Evolutionary conservation across 2,888 invertebrate species (phyloP).

Genomic region (Schrankia costaestrigalis): DNA sequence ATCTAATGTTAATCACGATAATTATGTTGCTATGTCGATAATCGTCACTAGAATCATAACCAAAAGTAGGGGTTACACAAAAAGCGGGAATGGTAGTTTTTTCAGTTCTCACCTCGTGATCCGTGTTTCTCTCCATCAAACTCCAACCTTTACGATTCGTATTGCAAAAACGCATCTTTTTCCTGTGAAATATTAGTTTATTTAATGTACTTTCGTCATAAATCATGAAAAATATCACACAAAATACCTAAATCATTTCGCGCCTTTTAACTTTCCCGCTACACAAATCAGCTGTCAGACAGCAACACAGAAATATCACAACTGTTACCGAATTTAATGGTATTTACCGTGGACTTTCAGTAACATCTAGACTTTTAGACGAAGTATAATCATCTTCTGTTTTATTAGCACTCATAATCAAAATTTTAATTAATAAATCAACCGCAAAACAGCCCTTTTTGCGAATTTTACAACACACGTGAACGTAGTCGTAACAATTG

Average conservation of each 20-base stretch:
- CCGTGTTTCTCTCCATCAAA: conserved; percentile 66
- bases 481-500: too few relatives aligned
- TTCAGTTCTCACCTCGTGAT: conserved; percentile 65
- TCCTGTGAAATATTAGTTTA: conserved; percentile 50
- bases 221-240: conserved; percentile 15
- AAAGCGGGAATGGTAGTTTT: conserved; percentile 50
- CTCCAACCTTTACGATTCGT: conserved; percentile 68
- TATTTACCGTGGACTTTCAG: conserved; percentile 61
- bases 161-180: conserved; percentile 55
- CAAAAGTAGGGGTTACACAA: conserved; percentile 42
- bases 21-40: too few relatives aligned
- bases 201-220: conserved; percentile 5
- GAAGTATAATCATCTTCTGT: conserved; percentile 45
- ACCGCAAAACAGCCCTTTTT: conserved; percentile 6
- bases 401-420: conserved; percentile 51
- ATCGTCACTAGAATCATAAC: conserved; percentile 38
- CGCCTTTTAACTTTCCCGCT: conserved; percentile 76
- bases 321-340: conserved; percentile 26
- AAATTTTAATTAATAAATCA: conserved; percentile 18
- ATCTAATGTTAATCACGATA: too few relatives aligned
- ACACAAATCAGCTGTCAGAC: conserved; percentile 70
- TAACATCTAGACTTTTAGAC: conserved; percentile 40
- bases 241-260: conserved; percentile 40
- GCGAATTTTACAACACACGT: too few relatives aligned
- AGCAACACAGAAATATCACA: conserved; percentile 29